These are phyloP conservation scores for Amphiprion ocellaris DNA, from an alignment of 2,113 vertebrate species.

Conservation along the genomic window DNA sequence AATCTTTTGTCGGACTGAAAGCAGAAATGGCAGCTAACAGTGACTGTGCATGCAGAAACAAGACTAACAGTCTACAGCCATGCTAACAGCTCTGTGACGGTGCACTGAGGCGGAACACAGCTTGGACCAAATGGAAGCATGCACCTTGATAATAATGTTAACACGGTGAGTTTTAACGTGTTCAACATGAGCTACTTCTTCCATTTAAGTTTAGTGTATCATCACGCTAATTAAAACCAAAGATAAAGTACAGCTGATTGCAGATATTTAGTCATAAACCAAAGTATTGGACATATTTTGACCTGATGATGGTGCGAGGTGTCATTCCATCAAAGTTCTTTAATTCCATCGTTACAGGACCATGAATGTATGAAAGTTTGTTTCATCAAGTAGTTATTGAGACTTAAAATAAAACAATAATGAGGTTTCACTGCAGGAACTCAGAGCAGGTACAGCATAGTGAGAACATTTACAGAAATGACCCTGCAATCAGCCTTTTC, in stretches of 20 bases:
- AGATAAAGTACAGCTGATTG: not conserved
- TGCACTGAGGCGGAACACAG: not conserved
- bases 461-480: too few relatives aligned
- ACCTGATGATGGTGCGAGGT: not conserved
- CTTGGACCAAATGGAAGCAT: not conserved
- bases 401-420: too few relatives aligned
- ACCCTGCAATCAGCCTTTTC: too few relatives aligned
- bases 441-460: too few relatives aligned
- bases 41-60: not conserved
- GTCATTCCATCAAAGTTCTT: too few relatives aligned
- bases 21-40: constrained; percentile 12
- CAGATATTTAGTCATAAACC: not conserved
- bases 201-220: not conserved
- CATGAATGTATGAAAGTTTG: too few relatives aligned
- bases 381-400: too few relatives aligned
- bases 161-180: not conserved
- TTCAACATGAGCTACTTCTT: not conserved
- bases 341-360: too few relatives aligned
- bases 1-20: constrained; percentile 18
- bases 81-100: not conserved
- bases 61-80: not conserved
- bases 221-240: not conserved
- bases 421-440: too few relatives aligned
- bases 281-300: not conserved
- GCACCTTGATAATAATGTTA: not conserved